Conservation (phyloP, 2,113 vertebrate species). For the Phalacrocorax aristotelis region DNA sequence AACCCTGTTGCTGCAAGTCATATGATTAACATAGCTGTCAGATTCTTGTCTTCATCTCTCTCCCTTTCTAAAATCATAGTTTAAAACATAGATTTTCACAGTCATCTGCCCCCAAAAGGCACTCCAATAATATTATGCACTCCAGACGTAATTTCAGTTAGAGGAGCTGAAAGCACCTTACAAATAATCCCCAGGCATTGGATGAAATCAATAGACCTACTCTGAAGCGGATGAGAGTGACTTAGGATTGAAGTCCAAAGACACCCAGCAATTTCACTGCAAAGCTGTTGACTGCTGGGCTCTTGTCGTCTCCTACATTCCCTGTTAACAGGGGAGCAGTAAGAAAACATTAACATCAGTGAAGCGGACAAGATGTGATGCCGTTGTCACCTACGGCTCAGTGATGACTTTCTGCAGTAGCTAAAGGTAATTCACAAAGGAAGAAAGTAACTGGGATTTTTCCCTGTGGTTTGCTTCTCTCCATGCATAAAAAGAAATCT, state of each 20-base stretch:
- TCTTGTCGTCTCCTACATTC: not conserved
- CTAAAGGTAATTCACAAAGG: not conserved
- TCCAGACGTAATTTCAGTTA: not conserved
- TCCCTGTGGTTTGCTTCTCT: not conserved
- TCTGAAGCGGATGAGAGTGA: not conserved
- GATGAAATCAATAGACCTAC: not conserved
- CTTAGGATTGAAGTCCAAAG: not conserved
- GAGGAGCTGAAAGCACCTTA: not conserved
- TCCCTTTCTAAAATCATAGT: not conserved
- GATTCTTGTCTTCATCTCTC: not conserved
- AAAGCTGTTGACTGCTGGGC: not conserved
- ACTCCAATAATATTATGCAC: not conserved
- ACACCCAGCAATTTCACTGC: not conserved
- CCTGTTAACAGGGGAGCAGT: not conserved
- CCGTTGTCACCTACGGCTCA: not conserved
- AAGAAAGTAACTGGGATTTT: not conserved
- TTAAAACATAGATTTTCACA: not conserved
- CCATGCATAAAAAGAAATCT: not conserved
- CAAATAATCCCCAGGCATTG: not conserved
- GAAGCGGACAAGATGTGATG: fast-evolving
- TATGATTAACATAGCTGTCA: constrained; percentile 3
- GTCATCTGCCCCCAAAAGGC: not conserved
- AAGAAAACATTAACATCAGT: not conserved
- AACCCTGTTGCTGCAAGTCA: not conserved
- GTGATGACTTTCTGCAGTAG: not conserved